phyloP scores from a whole-genome alignment of 2,888 invertebrate genomes.

The Physocephala rufipes region DNA sequence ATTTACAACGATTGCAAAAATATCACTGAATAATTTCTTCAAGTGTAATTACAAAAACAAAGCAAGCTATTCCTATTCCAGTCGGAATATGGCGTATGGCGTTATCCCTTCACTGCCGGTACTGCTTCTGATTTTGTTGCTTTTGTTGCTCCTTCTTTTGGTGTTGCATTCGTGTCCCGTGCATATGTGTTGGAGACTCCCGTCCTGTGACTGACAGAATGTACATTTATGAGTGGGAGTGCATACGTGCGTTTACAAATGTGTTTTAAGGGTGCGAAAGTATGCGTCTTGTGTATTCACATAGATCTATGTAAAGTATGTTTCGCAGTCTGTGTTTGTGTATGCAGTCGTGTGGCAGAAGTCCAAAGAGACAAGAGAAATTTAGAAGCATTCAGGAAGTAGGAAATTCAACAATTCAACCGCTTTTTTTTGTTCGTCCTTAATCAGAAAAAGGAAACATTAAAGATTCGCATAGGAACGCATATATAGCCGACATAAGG shows the following conservation, averaged over 20 bases:
- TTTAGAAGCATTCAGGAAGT: slow-evolving; percentile 1
- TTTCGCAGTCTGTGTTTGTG: slow-evolving; percentile 17
- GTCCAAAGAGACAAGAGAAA: background rate
- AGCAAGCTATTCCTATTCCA: too few species aligned
- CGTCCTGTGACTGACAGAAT: too few species aligned
- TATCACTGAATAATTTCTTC: too few species aligned
- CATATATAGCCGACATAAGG: slow-evolving; percentile 13
- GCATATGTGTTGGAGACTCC: background rate
- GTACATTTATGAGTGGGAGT: background rate
- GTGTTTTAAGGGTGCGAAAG: background rate
- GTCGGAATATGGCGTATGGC: background rate
- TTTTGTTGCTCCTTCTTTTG: too few species aligned
- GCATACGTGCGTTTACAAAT: background rate
- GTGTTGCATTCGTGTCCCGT: slow-evolving; percentile 11
- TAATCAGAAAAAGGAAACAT: slow-evolving; percentile 13
- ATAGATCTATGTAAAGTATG: background rate
- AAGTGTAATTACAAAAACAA: too few species aligned
- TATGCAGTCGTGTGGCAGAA: slow-evolving; percentile 15
- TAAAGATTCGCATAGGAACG: slow-evolving; percentile 30
- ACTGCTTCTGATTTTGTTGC: too few species aligned
- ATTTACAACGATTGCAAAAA: too few species aligned
- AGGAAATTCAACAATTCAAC: too few species aligned
- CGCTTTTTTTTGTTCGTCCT: slow-evolving; percentile 25
- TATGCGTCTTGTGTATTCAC: slow-evolving; percentile 10
- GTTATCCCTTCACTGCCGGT: background rate